phyloP scores from a whole-genome alignment of 2,888 invertebrate species.

The Sinohyriopsis cumingii region DNA sequence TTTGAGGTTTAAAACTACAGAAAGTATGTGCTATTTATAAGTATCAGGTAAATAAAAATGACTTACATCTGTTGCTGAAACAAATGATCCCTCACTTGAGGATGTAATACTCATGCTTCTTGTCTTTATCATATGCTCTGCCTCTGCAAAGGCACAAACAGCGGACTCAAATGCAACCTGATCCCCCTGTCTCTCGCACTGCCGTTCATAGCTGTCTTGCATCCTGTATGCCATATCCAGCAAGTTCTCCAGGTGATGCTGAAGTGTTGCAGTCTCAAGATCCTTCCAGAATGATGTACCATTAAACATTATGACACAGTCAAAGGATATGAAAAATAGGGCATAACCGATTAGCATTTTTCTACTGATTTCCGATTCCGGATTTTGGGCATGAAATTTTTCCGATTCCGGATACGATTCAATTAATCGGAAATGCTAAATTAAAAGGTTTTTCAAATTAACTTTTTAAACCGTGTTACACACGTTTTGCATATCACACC shows the following conservation, averaged over 20 bases:
- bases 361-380: too few relatives aligned
- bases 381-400: too few relatives aligned
- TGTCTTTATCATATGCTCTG: conserved; percentile 42
- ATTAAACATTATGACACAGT: background rate
- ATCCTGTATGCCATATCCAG: conserved; percentile 88
- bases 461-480: too few relatives aligned
- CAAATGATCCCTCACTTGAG: conserved; percentile 85
- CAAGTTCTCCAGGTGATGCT: conserved; percentile 83
- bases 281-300: conserved; percentile 42
- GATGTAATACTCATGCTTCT: conserved; percentile 56
- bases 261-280: conserved; percentile 58
- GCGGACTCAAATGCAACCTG: conserved; percentile 62
- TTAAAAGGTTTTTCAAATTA: too few relatives aligned
- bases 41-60: background rate
- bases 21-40: background rate
- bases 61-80: conserved; percentile 88
- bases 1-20: too few relatives aligned
- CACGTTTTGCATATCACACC: too few relatives aligned
- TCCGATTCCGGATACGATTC: too few relatives aligned
- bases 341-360: too few relatives aligned
- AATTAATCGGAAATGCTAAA: too few relatives aligned
- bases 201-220: conserved; percentile 79
- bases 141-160: conserved; percentile 55
- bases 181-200: conserved; percentile 57
- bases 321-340: background rate